phyloP scores from a whole-genome alignment of 2,888 invertebrate species.

The Platycheirus albimanus region DNA sequence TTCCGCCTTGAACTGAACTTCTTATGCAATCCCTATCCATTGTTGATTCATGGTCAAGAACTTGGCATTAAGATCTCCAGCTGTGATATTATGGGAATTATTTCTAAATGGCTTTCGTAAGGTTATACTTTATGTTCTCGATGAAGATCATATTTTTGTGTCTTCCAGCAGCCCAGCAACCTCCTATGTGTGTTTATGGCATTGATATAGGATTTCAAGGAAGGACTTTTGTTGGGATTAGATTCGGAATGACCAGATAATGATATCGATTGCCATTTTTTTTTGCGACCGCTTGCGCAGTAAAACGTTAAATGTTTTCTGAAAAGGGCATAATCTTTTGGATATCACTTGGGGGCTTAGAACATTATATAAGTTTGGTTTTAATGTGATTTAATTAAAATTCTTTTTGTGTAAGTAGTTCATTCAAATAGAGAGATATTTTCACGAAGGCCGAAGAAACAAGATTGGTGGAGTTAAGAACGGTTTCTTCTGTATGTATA shows the following conservation, averaged over 20 bases:
- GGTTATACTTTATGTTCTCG: constrained; percentile 6
- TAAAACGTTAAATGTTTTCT: too few relatives aligned
- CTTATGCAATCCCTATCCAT: constrained; percentile 39
- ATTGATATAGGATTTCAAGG: constrained; percentile 29
- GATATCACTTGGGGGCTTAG: too few relatives aligned
- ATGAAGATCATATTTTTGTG: constrained; percentile 14
- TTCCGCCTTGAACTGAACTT: constrained; percentile 11
- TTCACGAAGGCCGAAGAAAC: too few relatives aligned
- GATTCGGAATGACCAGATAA: constrained; percentile 48
- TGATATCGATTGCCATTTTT: constrained; percentile 63
- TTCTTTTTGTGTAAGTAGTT: too few relatives aligned
- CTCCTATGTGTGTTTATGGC: background rate
- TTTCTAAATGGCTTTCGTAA: constrained; percentile 46
- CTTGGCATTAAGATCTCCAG: constrained; percentile 59
- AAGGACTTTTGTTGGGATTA: constrained; percentile 22
- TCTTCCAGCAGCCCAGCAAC: background rate
- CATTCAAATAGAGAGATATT: too few relatives aligned
- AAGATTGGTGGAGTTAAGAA: too few relatives aligned
- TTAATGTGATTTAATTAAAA: too few relatives aligned
- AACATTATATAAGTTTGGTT: too few relatives aligned
- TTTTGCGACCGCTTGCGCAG: too few relatives aligned
- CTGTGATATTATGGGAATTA: constrained; percentile 59
- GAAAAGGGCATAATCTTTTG: too few relatives aligned
- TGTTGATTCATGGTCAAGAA: constrained; percentile 59
- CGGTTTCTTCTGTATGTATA: too few relatives aligned